Base-by-base conservation (phyloP, 2,113 vertebrate species). In the Prunella himalayana region DNA sequence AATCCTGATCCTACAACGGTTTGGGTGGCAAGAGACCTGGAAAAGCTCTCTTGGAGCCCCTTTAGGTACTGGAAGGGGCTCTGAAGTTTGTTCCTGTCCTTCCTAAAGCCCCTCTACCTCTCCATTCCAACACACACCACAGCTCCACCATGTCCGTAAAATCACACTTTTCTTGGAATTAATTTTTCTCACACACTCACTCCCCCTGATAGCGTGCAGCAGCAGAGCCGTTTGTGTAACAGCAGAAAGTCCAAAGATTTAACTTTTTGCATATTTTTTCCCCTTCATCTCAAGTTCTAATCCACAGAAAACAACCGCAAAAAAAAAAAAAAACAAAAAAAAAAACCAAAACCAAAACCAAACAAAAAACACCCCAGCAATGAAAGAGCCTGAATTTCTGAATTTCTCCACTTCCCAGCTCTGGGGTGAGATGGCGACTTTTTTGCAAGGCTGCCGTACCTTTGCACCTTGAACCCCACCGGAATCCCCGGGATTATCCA, bases 181-280 rank as follows among this genome's bases (percentile, higher is more conserved):
- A 1, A 3, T 22, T 86, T 82, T 73, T 31, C 17, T 33, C 16
- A 12, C 47, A 1, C 4, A 0, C 30, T 37, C 37, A 31, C 28
- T 24, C 2, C 13, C 13, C 13, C 24, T 9, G 13, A 57, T 6
- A 25, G 28, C 9, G 54, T 11, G 24, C 53, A 6, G 49, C 49
- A 18, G 59, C 44, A 22, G 35, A n/a, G n/a, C 41, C 20, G 16
- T 6, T 92, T 59, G 80, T 7, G 66, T 2, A 50, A 88, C 0
- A 3, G 28, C 63, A 42, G 33, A 57, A 77, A 82, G 53, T 51
- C 63, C 87, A 35, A 72, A 91, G 49, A 27, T 88, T 68, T 33
- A 2, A 50, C 9, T 14, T 41, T 13, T 7, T 12, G 0, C 6
- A 0, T 11, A n/a, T 17, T 30, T 60, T 41, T 4, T 7, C 9